Evolutionary conservation across 2,113 vertebrate genomes (phyloP).

Genomic region (Notarius quadriscutis): DNA sequence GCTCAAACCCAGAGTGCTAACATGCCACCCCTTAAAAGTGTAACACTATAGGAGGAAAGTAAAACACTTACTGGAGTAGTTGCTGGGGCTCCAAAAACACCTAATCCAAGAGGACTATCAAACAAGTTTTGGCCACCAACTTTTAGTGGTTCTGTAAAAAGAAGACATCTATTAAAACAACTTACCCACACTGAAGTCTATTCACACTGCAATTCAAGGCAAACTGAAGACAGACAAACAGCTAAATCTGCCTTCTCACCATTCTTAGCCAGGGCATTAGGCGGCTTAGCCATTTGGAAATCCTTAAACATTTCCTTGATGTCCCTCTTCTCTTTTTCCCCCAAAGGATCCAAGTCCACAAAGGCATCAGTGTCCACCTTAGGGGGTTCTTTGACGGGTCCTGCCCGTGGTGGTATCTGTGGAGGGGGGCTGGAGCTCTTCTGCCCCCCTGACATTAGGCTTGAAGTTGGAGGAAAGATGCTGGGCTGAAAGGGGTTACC

Average conservation of each 20-base stretch:
- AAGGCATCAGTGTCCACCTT: slow-evolving; percentile 78
- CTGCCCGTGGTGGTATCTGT: slow-evolving; percentile 47
- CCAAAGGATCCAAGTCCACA: slow-evolving; percentile 80
- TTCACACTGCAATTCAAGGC: not conserved
- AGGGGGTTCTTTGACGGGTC: slow-evolving; percentile 64
- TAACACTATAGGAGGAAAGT: not conserved
- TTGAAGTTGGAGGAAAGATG: slow-evolving; percentile 36
- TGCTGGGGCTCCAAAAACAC: slow-evolving; percentile 44
- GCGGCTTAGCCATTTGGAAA: slow-evolving; percentile 80
- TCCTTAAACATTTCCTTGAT: slow-evolving; percentile 86
- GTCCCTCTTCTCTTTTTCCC: slow-evolving; percentile 77
- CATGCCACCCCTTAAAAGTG: too few species aligned
- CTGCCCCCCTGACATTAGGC: slow-evolving; percentile 7
- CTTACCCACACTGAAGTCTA: not conserved
- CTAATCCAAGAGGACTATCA: slow-evolving; percentile 48
- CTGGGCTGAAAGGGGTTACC: slow-evolving; percentile 53
- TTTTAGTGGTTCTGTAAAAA: slow-evolving; percentile 47
- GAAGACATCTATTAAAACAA: not conserved
- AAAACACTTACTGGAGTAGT: slow-evolving; percentile 40
- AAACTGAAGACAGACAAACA: not conserved
- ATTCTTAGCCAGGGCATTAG: slow-evolving; percentile 75
- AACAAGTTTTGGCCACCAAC: slow-evolving; percentile 50
- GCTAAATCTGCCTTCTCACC: slow-evolving; percentile 61
- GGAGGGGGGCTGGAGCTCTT: slow-evolving; percentile 49
- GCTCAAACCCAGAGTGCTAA: too few species aligned